Evolutionary conservation across 23 tunicate genomes (phyloP), one percentile per base, ranked within the genome.

Genomic region (Clavelina lepadiformis): DNA sequence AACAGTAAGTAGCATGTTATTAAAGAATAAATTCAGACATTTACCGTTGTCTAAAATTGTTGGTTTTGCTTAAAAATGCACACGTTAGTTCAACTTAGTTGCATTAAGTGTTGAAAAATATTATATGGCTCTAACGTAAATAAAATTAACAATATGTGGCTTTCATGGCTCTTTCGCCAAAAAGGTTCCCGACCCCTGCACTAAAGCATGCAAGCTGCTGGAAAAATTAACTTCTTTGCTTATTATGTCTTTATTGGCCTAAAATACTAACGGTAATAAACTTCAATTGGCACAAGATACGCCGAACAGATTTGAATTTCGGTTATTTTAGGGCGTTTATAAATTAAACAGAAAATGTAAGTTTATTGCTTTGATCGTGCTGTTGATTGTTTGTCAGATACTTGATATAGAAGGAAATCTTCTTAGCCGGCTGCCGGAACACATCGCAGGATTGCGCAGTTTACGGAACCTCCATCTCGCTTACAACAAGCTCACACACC

Each of bases 351-450:
- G 15, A 41, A 41, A 41, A 41, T 41, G 15, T 41, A 7, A 53
- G 6, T 20, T n/a, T n/a, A 53, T 20, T 15, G 49, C 49, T 41
- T 41, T 41, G 11, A 8, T 31, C 20, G 13, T 61, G 29, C 7
- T 61, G 8, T 61, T 61, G 15, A 7, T 7, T 8, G 6, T 27
- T 72, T 70, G 29, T 52, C 77, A 82, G 80, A 50, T 89, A 46
- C 61, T 89, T 5, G 82, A 81, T 54, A 44, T 76, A 27, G 73
- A 63, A 13, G 83, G 69, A 15, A 89, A 89, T 56, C 33, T 28
- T 25, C 31, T 89, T 1, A 24, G 25, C 34, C 79, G 74, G 8
- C 51, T 89, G 18, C 89, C 97, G 0, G 67, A 63, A 5, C 51
- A 75, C 30, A 75, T 89, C 32, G 78, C 81, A 1, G 79, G 35